Conservation (phyloP, 2,113 vertebrate species). For the Mustela nigripes region DNA sequence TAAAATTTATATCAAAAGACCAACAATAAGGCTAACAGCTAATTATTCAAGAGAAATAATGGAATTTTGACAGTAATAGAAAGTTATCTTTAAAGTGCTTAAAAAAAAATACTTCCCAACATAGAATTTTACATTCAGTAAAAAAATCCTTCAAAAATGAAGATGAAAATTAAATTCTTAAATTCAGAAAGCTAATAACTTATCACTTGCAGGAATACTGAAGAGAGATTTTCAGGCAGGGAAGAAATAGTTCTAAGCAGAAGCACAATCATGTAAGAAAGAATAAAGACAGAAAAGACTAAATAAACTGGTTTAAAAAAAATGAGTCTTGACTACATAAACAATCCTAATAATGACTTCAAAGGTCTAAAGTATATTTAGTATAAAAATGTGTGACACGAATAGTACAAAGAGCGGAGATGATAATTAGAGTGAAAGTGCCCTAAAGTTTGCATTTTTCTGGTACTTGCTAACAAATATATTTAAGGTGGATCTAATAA, state of each 20-base stretch:
- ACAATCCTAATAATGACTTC: neutral
- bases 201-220: neutral
- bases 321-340: neutral
- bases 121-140: neutral
- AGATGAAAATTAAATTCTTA: neutral
- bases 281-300: neutral
- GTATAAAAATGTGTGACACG: neutral
- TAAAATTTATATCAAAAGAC: neutral
- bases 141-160: neutral
- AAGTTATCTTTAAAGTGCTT: neutral
- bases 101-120: neutral
- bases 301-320: neutral
- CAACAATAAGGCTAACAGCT: neutral
- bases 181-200: slow-evolving; percentile 12
- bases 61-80: neutral
- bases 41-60: neutral
- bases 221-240: neutral
- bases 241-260: neutral
- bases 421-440: neutral
- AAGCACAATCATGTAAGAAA: neutral
- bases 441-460: neutral
- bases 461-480: neutral
- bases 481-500: neutral
- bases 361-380: neutral
- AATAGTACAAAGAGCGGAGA: neutral